A percentile compares a stretch with the other conserved stretches of the same genome.
Conservation (phyloP, 2,888 invertebrate species). For the Stramonita haemastoma region DNA sequence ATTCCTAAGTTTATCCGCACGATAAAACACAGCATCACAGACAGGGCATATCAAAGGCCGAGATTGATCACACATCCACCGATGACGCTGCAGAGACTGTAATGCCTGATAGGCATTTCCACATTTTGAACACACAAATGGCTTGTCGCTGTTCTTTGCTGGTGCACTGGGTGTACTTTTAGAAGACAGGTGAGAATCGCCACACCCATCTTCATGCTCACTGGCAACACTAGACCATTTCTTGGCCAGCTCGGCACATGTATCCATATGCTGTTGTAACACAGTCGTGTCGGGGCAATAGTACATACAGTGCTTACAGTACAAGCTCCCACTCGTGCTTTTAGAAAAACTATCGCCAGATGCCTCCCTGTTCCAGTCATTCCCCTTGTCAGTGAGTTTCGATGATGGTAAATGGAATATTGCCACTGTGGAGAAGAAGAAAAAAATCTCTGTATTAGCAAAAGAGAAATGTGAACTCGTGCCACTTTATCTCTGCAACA, state of each 20-base stretch:
- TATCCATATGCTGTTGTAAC: conserved; percentile 8
- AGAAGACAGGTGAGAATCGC: background rate
- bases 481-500: too few relatives aligned
- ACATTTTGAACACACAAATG: conserved; percentile 26
- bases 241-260: background rate
- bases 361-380: conserved; percentile 10
- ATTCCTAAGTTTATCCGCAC: conserved; percentile 44
- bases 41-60: conserved; percentile 41
- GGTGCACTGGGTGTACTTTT: background rate
- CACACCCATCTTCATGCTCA: background rate
- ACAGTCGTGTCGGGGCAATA: conserved; percentile 14
- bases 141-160: background rate
- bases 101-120: conserved; percentile 33
- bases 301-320: conserved; percentile 40
- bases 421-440: conserved; percentile 22
- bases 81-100: conserved; percentile 47
- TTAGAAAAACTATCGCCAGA: background rate
- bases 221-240: background rate
- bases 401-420: background rate
- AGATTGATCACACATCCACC: conserved; percentile 48
- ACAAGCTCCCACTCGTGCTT: background rate
- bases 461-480: background rate
- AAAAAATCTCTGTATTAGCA: background rate
- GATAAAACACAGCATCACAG: conserved; percentile 44
- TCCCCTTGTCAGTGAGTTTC: background rate